Conservation (phyloP, 2,888 invertebrate species). For the Temnothorax ravouxi region DNA sequence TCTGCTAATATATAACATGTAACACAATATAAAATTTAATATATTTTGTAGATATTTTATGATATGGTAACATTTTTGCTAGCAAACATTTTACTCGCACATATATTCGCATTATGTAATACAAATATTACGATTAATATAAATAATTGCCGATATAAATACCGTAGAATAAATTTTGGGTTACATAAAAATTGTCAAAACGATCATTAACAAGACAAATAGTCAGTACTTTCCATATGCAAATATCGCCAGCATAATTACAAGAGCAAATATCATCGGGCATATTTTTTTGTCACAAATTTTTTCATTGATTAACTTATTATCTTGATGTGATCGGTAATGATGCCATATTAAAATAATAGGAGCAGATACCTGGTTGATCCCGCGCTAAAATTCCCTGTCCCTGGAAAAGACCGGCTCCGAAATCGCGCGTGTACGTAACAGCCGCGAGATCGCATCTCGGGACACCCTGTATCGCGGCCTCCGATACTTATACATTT, state of each 20-base stretch:
- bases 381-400: slow-evolving; percentile 4
- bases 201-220: not conserved
- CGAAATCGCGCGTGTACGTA: not conserved
- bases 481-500: slow-evolving; percentile 47
- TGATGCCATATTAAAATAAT: not conserved
- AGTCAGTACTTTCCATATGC: not conserved
- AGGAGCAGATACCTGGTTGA: no score
- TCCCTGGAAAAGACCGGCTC: not conserved
- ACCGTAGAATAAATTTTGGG: not conserved
- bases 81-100: not conserved
- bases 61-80: not conserved
- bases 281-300: not conserved
- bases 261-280: not conserved
- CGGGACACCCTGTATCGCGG: slow-evolving; percentile 31
- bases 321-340: not conserved
- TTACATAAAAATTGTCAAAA: not conserved
- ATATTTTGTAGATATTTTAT: not conserved
- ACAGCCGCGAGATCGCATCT: not conserved
- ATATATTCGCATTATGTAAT: not conserved
- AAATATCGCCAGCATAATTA: not conserved
- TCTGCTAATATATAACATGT: not conserved
- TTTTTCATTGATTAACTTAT: not conserved
- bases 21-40: not conserved
- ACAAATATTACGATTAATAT: not conserved
- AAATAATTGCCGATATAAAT: slow-evolving; percentile 22